Percentiles rank a stretch among this genome's conserved stretches.
Conservation (phyloP, 2,888 invertebrate genomes). For the Caenorhabditis virilis region DNA sequence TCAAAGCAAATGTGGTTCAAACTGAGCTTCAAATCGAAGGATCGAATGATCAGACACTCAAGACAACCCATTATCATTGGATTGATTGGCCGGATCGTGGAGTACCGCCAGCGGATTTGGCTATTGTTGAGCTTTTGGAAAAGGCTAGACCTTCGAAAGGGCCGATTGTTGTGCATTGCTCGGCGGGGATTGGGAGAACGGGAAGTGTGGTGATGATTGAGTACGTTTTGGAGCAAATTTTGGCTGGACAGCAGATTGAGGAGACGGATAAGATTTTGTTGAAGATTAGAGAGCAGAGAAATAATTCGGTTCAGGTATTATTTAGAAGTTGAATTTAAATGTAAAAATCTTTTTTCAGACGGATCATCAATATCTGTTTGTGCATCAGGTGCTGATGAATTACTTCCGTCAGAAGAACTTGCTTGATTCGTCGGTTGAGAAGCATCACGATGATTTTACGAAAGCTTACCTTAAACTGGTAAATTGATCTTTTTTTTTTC, state of each 20-base stretch:
- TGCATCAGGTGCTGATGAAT: conserved; percentile 44
- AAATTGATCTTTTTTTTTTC: not conserved
- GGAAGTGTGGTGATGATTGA: conserved; percentile 48
- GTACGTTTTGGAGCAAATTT: conserved; percentile 40
- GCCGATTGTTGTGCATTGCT: conserved; percentile 50
- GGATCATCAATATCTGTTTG: conserved; percentile 47
- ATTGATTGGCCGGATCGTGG: conserved; percentile 50
- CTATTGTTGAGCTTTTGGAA: conserved; percentile 32
- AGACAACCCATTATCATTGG: conserved; percentile 44
- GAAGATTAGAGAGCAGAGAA: conserved; percentile 43
- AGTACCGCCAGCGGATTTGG: conserved; percentile 39
- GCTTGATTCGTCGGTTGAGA: conserved; percentile 10
- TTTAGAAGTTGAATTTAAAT: not conserved
- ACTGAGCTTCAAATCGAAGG: conserved; percentile 28
- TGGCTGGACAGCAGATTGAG: conserved; percentile 28
- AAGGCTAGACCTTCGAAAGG: conserved; percentile 15
- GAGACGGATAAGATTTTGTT: conserved; percentile 36
- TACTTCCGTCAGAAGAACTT: conserved; percentile 25
- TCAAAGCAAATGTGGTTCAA: conserved; percentile 24
- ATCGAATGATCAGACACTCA: conserved; percentile 8
- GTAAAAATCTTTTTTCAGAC: conserved; percentile 25
- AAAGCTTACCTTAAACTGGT: conserved; percentile 22
- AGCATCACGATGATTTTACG: conserved; percentile 24
- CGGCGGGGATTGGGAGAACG: conserved; percentile 51
- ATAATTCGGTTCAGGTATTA: conserved; percentile 38